Evolutionary conservation across 2,797 vertebrate genomes (phyloP), one percentile per base, ranked within the genome.

Genomic region (Epinephelus coioides): DNA sequence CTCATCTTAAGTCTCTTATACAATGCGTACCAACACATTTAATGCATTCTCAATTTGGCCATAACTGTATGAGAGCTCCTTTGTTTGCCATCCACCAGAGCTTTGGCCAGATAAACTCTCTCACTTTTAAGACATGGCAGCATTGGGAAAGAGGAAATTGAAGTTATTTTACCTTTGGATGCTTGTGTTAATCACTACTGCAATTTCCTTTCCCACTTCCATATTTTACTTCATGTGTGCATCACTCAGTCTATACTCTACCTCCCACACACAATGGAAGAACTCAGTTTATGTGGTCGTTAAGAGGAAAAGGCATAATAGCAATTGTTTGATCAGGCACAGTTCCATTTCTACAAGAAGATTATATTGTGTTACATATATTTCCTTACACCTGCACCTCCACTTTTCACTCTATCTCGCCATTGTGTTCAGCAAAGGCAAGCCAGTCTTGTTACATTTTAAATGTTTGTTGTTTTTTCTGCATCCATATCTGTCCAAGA

Each of bases 131-230:
- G 69, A 73, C 47, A 51, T 38, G 17, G 50, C 23, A 61, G 19
- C 64, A 50, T 47, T 73, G 61, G 62, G 38, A 62, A 25, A 61
- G 21, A 13, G 2, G 8, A 30, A 66, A 78, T 60, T 79, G 30
- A 44, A 40, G 64, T 61, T 34, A 80, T 85, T 86, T 82, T 77
- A 67, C 63, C 65, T 79, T 78, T 66, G 18, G 57, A 57, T 66
- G 56, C 38, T 49, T 49, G 10, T 8, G 67, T 59, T 61, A 40
- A 76, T 56, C 40, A 47, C 49, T 2, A 7, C 55, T 61, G 18
- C 34, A 19, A 67, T 73, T 78, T 50, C 12, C 10, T 64, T 74
- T 67, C 55, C 30, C 21, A 8, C 43, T 25, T 67, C 56, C 46
- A 67, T 70, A 43, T 34, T 67, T 87, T 84, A 30, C 34, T 64